Conservation (phyloP, 2,888 invertebrate species). For the Cabera pusaria region DNA sequence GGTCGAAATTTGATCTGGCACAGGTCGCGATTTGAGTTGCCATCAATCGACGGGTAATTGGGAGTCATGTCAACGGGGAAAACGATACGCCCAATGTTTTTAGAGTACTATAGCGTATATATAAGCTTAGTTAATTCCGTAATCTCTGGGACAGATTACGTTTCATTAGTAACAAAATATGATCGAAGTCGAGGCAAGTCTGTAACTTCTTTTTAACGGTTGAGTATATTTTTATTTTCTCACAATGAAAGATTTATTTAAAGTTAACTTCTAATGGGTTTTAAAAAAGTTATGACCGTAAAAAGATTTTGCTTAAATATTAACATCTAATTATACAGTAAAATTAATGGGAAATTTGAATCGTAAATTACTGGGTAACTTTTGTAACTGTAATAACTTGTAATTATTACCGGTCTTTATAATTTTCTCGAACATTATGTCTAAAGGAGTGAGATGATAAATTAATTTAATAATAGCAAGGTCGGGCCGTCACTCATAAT, state of each 20-base stretch:
- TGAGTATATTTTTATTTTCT: slow-evolving; percentile 10
- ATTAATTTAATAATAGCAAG: slow-evolving; percentile 27
- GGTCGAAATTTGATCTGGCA: slow-evolving; percentile 74
- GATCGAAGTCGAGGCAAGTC: no score
- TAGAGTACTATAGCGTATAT: slow-evolving; percentile 30
- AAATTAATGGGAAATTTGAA: slow-evolving; percentile 24
- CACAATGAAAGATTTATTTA: slow-evolving; percentile 7
- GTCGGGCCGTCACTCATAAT: slow-evolving; percentile 27
- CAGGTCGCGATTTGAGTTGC: slow-evolving; percentile 56
- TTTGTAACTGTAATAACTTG: slow-evolving; percentile 22
- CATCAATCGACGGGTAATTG: slow-evolving; percentile 76
- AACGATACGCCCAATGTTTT: slow-evolving; percentile 53
- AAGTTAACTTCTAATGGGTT: slow-evolving; percentile 17
- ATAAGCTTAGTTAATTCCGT: slow-evolving; percentile 15
- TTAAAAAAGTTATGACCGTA: slow-evolving; percentile 20
- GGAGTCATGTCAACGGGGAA: slow-evolving; percentile 62
- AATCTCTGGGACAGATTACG: slow-evolving; percentile 15
- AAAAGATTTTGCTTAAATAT: slow-evolving; percentile 26
- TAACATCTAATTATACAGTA: slow-evolving; percentile 26
- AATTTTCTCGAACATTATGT: slow-evolving; percentile 19
- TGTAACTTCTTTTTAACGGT: slow-evolving; percentile 2
- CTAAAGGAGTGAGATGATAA: slow-evolving; percentile 21
- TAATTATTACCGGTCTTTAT: slow-evolving; percentile 22
- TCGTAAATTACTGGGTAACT: slow-evolving; percentile 25
- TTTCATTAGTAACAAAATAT: slow-evolving; percentile 4